A percentile compares a stretch with the other conserved stretches of the same genome.
Conservation (phyloP, 2,888 invertebrate species). For the Augochlorella aurata region DNA sequence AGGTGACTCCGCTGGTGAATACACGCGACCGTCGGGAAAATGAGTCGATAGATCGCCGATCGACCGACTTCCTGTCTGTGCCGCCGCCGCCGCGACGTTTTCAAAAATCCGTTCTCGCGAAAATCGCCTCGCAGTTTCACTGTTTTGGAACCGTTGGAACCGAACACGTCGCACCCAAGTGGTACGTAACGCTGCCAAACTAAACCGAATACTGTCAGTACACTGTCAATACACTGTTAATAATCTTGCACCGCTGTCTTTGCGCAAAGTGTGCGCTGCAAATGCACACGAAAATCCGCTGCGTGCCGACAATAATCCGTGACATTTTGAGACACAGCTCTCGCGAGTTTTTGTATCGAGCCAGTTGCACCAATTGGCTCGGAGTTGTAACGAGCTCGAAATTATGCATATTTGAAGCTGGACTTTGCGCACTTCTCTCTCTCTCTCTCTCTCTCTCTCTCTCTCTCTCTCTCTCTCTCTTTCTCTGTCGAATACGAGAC, state of each 20-base stretch:
- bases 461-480: too few species aligned
- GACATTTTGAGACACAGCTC: too few species aligned
- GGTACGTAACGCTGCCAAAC: slow-evolving; percentile 31
- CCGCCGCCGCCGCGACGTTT: slow-evolving; percentile 27
- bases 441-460: too few species aligned
- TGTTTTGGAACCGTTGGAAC: background rate
- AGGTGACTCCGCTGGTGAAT: slow-evolving; percentile 31
- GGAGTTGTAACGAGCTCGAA: too few species aligned
- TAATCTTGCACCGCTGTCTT: too few species aligned
- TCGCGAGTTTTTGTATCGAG: too few species aligned
- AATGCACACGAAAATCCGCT: too few species aligned
- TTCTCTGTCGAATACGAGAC: too few species aligned
- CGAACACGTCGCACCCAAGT: slow-evolving; percentile 3
- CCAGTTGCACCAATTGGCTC: background rate
- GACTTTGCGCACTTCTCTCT: too few species aligned
- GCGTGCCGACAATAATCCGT: too few species aligned
- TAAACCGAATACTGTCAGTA: background rate
- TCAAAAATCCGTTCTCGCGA: slow-evolving; percentile 6
- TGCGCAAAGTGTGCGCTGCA: too few species aligned
- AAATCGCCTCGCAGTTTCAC: background rate
- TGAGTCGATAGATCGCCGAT: slow-evolving; percentile 52
- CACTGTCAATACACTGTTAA: background rate
- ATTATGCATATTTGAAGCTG: too few species aligned
- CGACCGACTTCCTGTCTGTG: slow-evolving; percentile 25
- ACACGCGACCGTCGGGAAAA: slow-evolving; percentile 43